Conservation (phyloP, 2,888 invertebrate species). For the Agelastica alni region DNA sequence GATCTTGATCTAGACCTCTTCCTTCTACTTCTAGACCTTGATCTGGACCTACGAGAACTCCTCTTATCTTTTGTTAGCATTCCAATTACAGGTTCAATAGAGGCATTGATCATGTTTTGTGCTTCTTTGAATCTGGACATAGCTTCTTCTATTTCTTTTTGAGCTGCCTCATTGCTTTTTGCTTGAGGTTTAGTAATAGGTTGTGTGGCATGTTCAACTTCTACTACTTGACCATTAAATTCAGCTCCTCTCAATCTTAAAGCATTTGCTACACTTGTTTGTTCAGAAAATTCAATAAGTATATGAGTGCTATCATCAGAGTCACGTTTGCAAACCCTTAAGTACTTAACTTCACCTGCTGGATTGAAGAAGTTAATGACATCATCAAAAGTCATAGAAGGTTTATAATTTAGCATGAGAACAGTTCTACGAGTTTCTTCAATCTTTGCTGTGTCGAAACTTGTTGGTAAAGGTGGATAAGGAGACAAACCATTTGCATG, state of each 20-base stretch:
- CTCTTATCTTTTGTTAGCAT: slow-evolving; percentile 84
- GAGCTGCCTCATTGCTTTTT: slow-evolving; percentile 93
- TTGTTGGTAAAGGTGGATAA: slow-evolving; percentile 89
- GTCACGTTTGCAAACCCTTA: slow-evolving; percentile 87
- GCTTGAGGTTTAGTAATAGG: slow-evolving; percentile 91
- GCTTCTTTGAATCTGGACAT: slow-evolving; percentile 97
- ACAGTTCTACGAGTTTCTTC: slow-evolving; percentile 96
- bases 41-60: slow-evolving; percentile 57
- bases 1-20: slow-evolving; percentile 70
- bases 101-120: slow-evolving; percentile 91
- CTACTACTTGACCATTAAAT: slow-evolving; percentile 69
- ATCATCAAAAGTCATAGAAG: slow-evolving; percentile 73
- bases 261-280: slow-evolving; percentile 83
- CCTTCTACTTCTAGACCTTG: slow-evolving; percentile 55
- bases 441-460: slow-evolving; percentile 84
- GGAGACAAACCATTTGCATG: slow-evolving; percentile 79
- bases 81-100: slow-evolving; percentile 89
- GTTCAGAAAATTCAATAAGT: slow-evolving; percentile 92
- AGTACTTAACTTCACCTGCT: slow-evolving; percentile 93
- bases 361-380: slow-evolving; percentile 84
- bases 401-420: slow-evolving; percentile 78
- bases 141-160: slow-evolving; percentile 94
- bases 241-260: slow-evolving; percentile 81
- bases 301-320: slow-evolving; percentile 78
- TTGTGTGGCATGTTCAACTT: slow-evolving; percentile 89